These are phyloP conservation scores for Stenurella melanura DNA, from an alignment of 2,888 invertebrate genomes.

Conservation along the genomic window DNA sequence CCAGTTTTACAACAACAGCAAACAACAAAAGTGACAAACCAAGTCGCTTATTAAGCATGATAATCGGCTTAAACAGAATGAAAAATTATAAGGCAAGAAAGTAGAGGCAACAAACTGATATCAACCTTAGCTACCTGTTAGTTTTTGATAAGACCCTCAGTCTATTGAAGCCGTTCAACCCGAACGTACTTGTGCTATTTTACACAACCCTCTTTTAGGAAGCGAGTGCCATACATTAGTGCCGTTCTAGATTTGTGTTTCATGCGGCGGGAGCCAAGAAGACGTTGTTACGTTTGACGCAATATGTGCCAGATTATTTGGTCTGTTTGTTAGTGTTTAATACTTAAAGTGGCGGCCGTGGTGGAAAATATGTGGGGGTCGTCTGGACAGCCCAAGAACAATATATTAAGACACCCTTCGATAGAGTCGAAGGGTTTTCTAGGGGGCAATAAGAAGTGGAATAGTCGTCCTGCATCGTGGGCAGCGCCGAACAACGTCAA, in stretches of 20 bases:
- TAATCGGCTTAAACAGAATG: not conserved
- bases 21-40: constrained; percentile 1
- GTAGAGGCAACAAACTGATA: constrained; percentile 41
- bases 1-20: constrained; percentile 16
- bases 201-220: constrained; percentile 17
- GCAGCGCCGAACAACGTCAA: constrained; percentile 64
- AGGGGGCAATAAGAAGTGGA: constrained; percentile 67
- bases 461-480: constrained; percentile 67
- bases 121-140: constrained; percentile 36
- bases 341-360: constrained; percentile 25
- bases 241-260: not conserved
- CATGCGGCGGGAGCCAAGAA: not conserved
- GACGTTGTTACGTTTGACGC: not conserved
- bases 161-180: not conserved
- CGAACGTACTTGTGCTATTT: constrained; percentile 5
- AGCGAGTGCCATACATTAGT: constrained; percentile 6
- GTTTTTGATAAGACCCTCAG: constrained; percentile 37
- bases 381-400: constrained; percentile 61
- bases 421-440: constrained; percentile 59
- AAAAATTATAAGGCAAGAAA: constrained; percentile 15
- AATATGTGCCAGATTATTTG: constrained; percentile 11
- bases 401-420: constrained; percentile 33
- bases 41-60: not conserved
- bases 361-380: constrained; percentile 54
- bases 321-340: constrained; percentile 11